Evolutionary conservation across 2,888 invertebrate genomes (phyloP).

Genomic region (Lepidochitona cinerea): DNA sequence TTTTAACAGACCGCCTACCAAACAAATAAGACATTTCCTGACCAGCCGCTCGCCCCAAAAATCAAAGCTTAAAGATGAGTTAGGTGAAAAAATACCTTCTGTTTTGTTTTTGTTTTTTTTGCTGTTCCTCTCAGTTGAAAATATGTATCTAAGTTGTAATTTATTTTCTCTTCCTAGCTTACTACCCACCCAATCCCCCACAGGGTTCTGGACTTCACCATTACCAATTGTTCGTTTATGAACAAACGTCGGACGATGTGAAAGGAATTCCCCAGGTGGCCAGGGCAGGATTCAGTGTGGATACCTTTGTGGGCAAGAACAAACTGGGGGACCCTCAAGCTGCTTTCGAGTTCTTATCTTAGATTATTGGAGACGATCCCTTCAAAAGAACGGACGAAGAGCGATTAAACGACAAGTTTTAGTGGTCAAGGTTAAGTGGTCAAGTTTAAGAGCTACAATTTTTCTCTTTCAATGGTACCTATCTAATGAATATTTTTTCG

Average conservation of each 20-base stretch:
- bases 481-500: too few relatives aligned
- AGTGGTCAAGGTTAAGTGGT: too few relatives aligned
- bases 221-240: background rate
- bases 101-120: too few relatives aligned
- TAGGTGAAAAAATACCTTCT: too few relatives aligned
- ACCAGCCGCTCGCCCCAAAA: too few relatives aligned
- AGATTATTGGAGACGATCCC: background rate
- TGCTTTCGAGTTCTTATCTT: background rate
- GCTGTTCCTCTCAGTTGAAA: too few relatives aligned
- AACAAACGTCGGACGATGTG: background rate
- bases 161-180: background rate
- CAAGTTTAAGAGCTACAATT: too few relatives aligned
- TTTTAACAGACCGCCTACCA: background rate
- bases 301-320: background rate
- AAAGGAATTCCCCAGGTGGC: background rate
- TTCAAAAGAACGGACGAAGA: too few relatives aligned
- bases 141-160: too few relatives aligned
- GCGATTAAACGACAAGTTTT: too few relatives aligned
- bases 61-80: too few relatives aligned
- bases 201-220: background rate
- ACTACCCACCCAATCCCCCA: background rate
- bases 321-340: background rate
- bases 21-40: background rate
- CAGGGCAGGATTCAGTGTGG: background rate
- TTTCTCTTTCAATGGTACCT: too few relatives aligned